phyloP scores from a whole-genome alignment of 2,888 invertebrate species.

The Drosophila percnosoma region DNA sequence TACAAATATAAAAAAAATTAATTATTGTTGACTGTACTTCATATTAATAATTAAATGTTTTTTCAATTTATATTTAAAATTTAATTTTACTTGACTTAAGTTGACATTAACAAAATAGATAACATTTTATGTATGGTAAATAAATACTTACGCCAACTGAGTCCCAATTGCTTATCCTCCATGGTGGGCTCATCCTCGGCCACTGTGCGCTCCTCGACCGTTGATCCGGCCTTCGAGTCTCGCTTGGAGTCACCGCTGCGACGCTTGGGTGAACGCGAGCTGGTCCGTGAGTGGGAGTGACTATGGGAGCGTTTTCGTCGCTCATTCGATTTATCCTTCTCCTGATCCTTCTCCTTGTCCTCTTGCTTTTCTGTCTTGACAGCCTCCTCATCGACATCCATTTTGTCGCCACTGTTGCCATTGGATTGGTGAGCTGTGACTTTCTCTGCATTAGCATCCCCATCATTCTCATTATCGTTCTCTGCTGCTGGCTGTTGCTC shows the following conservation, averaged over 20 bases:
- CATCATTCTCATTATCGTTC: slow-evolving; percentile 17
- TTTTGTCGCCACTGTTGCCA: slow-evolving; percentile 76
- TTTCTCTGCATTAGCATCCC: slow-evolving; percentile 12
- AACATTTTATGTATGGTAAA: neutral
- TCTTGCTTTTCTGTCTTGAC: slow-evolving; percentile 35
- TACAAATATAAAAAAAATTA: neutral
- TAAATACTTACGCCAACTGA: slow-evolving; percentile 87
- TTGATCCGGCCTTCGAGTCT: slow-evolving; percentile 66
- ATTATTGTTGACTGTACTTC: neutral
- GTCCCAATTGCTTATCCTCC: slow-evolving; percentile 82
- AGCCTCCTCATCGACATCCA: slow-evolving; percentile 67
- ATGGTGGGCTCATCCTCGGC: slow-evolving; percentile 83
- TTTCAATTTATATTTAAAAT: neutral
- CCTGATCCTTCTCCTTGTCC: slow-evolving; percentile 59
- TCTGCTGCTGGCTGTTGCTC: slow-evolving; percentile 13
- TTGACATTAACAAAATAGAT: neutral
- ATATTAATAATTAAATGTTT: neutral
- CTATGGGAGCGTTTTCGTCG: slow-evolving; percentile 76
- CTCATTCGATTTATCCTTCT: slow-evolving; percentile 67
- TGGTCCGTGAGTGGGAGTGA: slow-evolving; percentile 70
- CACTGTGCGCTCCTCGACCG: slow-evolving; percentile 81
- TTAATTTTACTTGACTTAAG: neutral
- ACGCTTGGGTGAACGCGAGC: slow-evolving; percentile 80
- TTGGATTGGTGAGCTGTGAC: slow-evolving; percentile 48
- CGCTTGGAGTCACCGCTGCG: slow-evolving; percentile 68